These are phyloP conservation scores for Nomada ruficornis DNA, from an alignment of 2,888 invertebrate species.

Conservation along the genomic window DNA sequence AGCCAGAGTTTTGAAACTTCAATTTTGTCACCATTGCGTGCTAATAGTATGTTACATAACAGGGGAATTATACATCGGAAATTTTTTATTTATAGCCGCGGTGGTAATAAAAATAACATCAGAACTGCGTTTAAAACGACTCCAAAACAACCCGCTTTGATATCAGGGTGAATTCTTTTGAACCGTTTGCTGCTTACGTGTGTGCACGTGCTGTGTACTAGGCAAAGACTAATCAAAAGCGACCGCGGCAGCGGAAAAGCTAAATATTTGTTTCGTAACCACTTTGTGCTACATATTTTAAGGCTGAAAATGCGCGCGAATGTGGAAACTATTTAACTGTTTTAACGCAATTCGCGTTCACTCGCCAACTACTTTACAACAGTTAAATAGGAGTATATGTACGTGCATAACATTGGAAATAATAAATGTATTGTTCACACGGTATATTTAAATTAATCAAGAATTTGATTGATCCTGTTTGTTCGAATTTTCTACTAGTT, in stretches of 20 bases:
- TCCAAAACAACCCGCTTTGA: conserved; percentile 11
- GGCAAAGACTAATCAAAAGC: conserved; percentile 29
- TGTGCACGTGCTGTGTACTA: conserved; percentile 10
- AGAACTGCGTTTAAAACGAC: not conserved
- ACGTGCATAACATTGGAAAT: not conserved
- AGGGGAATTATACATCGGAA: conserved; percentile 18
- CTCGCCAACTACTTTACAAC: not conserved
- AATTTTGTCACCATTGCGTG: too few relatives aligned
- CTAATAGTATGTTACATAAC: not conserved
- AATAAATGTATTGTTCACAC: not conserved
- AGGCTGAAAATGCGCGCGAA: conserved; percentile 11
- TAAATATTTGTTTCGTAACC: conserved; percentile 28
- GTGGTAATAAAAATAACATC: too few relatives aligned
- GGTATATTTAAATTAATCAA: not conserved
- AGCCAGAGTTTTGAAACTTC: too few relatives aligned
- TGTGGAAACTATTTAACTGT: conserved; percentile 7
- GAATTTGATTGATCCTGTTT: not conserved
- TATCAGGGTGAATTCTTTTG: conserved; percentile 18
- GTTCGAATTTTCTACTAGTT: too few relatives aligned
- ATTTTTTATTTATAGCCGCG: too few relatives aligned
- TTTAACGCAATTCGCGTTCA: conserved; percentile 3
- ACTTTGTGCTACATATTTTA: conserved; percentile 23
- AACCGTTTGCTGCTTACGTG: conserved; percentile 24
- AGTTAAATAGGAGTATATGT: not conserved
- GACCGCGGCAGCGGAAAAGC: conserved; percentile 13